These are phyloP conservation scores for Serripes groenlandicus DNA, from an alignment of 2,888 invertebrate genomes.

Conservation along the genomic window DNA sequence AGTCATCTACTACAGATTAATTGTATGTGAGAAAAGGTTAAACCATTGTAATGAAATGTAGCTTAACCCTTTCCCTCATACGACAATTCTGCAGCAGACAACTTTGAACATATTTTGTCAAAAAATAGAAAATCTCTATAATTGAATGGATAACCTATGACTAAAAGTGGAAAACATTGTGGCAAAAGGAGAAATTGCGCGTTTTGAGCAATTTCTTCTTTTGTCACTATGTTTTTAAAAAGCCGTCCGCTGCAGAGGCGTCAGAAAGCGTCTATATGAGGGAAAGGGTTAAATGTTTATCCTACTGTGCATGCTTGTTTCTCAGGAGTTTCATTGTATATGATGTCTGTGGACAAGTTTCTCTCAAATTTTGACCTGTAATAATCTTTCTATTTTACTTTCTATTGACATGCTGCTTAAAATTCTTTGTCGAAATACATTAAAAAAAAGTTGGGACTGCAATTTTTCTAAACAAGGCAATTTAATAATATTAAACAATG, in stretches of 20 bases:
- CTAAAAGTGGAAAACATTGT: background rate
- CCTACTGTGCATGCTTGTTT: background rate
- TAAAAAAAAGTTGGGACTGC: no score
- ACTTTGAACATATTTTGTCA: background rate
- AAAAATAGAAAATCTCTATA: background rate
- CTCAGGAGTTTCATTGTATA: no score
- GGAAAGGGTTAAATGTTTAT: background rate
- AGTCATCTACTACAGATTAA: no score
- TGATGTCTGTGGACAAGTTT: no score
- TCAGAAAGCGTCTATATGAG: background rate
- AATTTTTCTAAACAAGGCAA: no score
- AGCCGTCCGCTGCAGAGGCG: background rate
- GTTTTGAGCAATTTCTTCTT: background rate
- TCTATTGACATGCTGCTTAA: no score
- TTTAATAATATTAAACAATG: no score
- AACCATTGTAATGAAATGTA: no score
- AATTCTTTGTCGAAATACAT: no score
- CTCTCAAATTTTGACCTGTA: no score
- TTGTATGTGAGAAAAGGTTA: no score
- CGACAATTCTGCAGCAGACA: background rate
- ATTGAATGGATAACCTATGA: background rate
- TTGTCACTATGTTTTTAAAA: background rate
- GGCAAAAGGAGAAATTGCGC: background rate
- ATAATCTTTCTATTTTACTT: no score
- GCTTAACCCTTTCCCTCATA: background rate